phyloP scores from a whole-genome alignment of 2,888 invertebrate species.

The Lymantria dispar region DNA sequence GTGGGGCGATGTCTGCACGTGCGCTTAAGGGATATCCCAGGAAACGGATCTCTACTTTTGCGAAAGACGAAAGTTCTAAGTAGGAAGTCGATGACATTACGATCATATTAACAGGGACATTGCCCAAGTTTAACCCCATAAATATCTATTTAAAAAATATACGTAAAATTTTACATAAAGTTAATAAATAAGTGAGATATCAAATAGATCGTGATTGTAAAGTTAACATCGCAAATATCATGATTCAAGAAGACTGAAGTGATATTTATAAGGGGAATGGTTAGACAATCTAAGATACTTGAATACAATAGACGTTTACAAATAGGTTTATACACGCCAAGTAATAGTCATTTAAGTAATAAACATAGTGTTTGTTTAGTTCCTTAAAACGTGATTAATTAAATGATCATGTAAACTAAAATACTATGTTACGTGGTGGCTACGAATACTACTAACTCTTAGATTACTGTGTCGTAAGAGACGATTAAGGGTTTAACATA shows the following conservation, averaged over 20 bases:
- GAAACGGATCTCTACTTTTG: conserved; percentile 64
- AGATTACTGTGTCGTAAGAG: too few species aligned
- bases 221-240: conserved; percentile 2
- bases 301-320: conserved; percentile 12
- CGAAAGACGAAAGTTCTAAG: conserved; percentile 74
- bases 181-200: neutral
- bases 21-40: conserved; percentile 60
- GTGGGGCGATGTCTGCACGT: conserved; percentile 52
- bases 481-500: too few species aligned
- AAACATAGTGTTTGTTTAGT: neutral
- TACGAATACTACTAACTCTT: too few species aligned
- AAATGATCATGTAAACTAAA: neutral
- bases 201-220: neutral
- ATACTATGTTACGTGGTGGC: too few species aligned
- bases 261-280: conserved; percentile 7
- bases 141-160: too few species aligned
- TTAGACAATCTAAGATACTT: conserved; percentile 3
- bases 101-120: conserved; percentile 42
- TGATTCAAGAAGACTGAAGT: conserved; percentile 1
- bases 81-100: conserved; percentile 52
- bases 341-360: conserved; percentile 2
- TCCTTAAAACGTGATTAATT: neutral
- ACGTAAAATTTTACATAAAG: neutral
- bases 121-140: neutral
- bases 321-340: conserved; percentile 10